Evolutionary conservation across 1,140 invertebrate genomes (phyloP).

Genomic region (Caenorhabditis remanei): DNA sequence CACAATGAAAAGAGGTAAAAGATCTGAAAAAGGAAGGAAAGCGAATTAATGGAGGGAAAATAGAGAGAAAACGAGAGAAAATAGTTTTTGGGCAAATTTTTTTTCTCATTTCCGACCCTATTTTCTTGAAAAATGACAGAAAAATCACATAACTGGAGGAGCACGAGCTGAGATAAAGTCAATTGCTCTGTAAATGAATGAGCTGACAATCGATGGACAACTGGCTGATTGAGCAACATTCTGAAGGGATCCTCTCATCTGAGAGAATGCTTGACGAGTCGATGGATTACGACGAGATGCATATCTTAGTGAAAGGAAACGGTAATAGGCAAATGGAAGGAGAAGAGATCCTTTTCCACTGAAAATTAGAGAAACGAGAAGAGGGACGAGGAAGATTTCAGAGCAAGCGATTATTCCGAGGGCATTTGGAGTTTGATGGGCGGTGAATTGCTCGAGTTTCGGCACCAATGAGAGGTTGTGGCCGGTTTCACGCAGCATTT

Average conservation of each 20-base stretch:
- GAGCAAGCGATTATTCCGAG: slow-evolving; percentile 88
- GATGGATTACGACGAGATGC: slow-evolving; percentile 93
- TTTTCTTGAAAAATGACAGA: neutral
- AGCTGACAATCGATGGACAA: slow-evolving; percentile 40
- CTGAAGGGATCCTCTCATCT: slow-evolving; percentile 62
- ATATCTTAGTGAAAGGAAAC: slow-evolving; percentile 90
- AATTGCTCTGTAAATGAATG: slow-evolving; percentile 43
- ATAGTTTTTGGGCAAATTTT: neutral
- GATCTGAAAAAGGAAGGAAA: neutral
- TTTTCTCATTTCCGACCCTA: neutral
- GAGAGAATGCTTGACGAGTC: slow-evolving; percentile 80
- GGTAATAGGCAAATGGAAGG: slow-evolving; percentile 93
- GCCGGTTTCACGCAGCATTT: slow-evolving; percentile 63
- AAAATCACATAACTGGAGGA: slow-evolving; percentile 43
- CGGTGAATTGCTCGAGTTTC: slow-evolving; percentile 81
- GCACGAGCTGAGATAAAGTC: slow-evolving; percentile 58
- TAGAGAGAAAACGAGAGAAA: neutral
- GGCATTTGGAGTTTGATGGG: slow-evolving; percentile 89
- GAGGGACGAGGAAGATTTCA: slow-evolving; percentile 91
- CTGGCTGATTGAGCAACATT: slow-evolving; percentile 42
- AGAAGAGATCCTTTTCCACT: slow-evolving; percentile 88
- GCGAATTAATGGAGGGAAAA: neutral
- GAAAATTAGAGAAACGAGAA: slow-evolving; percentile 85
- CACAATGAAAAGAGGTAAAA: neutral
- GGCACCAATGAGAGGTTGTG: slow-evolving; percentile 23